Evolutionary conservation across 2,888 invertebrate species (phyloP).

Genomic region (Lamellibrachia satsuma): DNA sequence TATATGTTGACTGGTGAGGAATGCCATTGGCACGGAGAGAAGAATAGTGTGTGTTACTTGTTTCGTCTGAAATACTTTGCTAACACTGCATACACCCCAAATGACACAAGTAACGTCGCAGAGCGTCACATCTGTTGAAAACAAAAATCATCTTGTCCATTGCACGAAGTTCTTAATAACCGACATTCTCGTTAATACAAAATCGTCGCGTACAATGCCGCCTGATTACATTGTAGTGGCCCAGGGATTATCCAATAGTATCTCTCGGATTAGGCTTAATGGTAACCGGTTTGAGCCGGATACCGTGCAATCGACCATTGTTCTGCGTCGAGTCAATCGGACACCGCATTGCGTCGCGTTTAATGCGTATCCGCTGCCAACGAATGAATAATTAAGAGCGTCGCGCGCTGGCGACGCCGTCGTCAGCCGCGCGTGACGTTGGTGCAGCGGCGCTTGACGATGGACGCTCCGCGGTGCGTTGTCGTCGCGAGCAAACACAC

Average conservation of each 20-base stretch:
- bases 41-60: neutral
- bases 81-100: neutral
- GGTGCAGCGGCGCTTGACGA: neutral
- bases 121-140: neutral
- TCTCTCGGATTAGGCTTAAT: neutral
- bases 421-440: neutral
- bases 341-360: neutral
- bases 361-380: neutral
- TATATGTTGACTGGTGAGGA: neutral
- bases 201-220: conserved; percentile 7
- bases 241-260: neutral
- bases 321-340: neutral
- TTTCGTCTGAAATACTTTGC: neutral
- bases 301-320: neutral
- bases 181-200: neutral
- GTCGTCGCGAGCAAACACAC: neutral
- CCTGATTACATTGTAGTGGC: neutral
- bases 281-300: neutral
- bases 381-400: conserved; percentile 11
- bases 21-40: neutral
- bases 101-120: neutral
- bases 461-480: neutral
- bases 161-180: neutral
- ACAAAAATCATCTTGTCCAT: neutral
- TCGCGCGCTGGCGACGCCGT: neutral